Base-by-base conservation (phyloP, 2,888 invertebrate species). In the Plagiodera versicolora region DNA sequence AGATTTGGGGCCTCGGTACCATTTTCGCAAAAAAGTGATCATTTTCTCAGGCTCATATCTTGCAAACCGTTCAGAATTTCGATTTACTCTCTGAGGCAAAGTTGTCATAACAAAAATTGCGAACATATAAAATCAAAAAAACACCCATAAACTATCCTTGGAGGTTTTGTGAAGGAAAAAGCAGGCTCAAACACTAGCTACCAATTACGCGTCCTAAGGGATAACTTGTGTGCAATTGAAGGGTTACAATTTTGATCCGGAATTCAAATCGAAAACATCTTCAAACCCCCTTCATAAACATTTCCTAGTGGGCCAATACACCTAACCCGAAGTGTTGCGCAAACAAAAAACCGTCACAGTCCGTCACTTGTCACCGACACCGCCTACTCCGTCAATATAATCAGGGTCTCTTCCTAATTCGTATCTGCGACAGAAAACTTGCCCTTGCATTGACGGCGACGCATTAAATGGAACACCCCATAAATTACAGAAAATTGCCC, bases 401-500 rank as follows among this genome's bases (percentile, higher is more conserved):
- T 57, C 54, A 59, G 54, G 61, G 57, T 50, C 59, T 56, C 49
- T 53, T 60, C 58, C 56, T 62, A 65, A 62, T 62, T 62, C 47
- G 50, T 58, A 60, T 49, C 56, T 19, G 17, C 11, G 19, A 60
- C 48, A 57, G 55, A 63, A 51, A 58, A n/a, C 32, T 54, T 57
- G 30, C 54, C 55, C 57, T 63, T 61, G 16, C 61, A 54, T 52
- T 62, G 54, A 53, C 60, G 57, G 63, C 61, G 61, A 60, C 65
- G 63, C 62, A 67, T 59, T 61, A 59, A 61, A 64, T 64, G 64
- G 64, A 69, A 70, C 71, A 72, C 71, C 69, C 71, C 69, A 72
- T 72, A 72, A 72, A 72, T 72, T 72, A 70, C 61, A 39, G 64
- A 53, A 68, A 70, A 72, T 70, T 70, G 71, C 71, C 67, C 66